Conservation (phyloP, 2,113 vertebrate species). For the Periophthalmus modestus region DNA sequence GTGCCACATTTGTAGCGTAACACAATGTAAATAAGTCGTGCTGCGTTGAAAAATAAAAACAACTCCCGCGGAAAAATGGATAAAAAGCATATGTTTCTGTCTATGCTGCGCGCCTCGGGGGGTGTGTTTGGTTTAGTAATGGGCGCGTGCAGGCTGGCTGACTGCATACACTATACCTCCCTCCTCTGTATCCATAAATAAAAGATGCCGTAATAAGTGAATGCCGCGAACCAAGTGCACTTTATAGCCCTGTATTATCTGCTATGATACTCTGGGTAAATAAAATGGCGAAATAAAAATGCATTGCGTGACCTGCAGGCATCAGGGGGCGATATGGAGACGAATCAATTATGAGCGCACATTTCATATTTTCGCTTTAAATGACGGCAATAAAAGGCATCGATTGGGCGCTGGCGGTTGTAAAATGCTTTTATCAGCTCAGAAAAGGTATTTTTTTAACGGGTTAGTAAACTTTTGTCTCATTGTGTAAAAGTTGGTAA, state of each 20-base stretch:
- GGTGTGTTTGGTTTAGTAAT: constrained; percentile 42
- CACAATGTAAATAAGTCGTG: constrained; percentile 11
- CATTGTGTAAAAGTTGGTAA: constrained; percentile 28
- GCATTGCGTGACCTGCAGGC: constrained; percentile 32
- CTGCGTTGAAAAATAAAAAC: constrained; percentile 3
- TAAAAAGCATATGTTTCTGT: constrained; percentile 19
- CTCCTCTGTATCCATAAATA: constrained; percentile 47
- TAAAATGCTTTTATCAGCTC: constrained; percentile 51
- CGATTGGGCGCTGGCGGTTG: constrained; percentile 14
- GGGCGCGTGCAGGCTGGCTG: constrained; percentile 17
- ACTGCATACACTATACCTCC: constrained; percentile 3
- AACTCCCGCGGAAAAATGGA: not conserved
- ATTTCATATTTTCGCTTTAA: constrained; percentile 36
- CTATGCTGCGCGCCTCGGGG: constrained; percentile 19
- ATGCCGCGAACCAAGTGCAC: constrained; percentile 24
- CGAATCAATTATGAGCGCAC: constrained; percentile 52
- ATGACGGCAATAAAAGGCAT: constrained; percentile 31
- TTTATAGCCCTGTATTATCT: constrained; percentile 50
- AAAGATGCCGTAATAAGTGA: constrained; percentile 32
- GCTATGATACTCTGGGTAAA: constrained; percentile 37
- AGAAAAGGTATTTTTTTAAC: constrained; percentile 45
- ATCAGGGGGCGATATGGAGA: constrained; percentile 31
- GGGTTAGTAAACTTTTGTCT: constrained; percentile 50
- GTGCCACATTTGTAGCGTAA: constrained; percentile 10
- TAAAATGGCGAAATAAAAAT: constrained; percentile 45